phyloP scores from a whole-genome alignment of 2,113 vertebrate genomes.

The Chaetura pelagica region DNA sequence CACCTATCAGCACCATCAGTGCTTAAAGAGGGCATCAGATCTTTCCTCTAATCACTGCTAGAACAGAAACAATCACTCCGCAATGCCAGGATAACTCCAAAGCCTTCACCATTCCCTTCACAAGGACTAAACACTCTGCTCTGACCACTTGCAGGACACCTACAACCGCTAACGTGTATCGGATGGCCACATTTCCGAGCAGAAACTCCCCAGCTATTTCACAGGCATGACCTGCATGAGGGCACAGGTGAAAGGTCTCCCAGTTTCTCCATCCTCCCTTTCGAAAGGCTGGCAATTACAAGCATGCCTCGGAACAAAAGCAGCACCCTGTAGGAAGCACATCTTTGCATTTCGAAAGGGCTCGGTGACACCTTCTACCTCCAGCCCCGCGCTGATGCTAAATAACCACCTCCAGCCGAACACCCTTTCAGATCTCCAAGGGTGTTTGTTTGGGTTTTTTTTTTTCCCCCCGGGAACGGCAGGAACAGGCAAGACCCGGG shows the following conservation, averaged over 20 bases:
- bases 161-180: not conserved
- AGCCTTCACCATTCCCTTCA: not conserved
- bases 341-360: not conserved
- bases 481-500: rapidly evolving
- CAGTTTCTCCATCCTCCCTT: not conserved
- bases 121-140: not conserved
- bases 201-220: not conserved
- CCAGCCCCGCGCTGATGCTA: rapidly evolving
- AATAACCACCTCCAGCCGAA: not conserved
- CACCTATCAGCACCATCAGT: not conserved
- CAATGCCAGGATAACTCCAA: not conserved
- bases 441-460: no score
- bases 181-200: not conserved
- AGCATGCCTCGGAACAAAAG: not conserved
- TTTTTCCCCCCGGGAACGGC: not conserved
- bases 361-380: not conserved
- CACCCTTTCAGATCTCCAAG: not conserved
- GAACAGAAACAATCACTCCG: rapidly evolving
- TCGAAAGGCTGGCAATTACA: not conserved
- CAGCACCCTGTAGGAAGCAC: not conserved
- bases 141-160: not conserved
- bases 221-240: rapidly evolving
- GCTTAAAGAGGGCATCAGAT: not conserved
- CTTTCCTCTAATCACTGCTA: not conserved
- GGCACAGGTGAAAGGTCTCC: not conserved